Conservation (phyloP, 1,140 invertebrate genomes). For the Calliphora vicina region DNA sequence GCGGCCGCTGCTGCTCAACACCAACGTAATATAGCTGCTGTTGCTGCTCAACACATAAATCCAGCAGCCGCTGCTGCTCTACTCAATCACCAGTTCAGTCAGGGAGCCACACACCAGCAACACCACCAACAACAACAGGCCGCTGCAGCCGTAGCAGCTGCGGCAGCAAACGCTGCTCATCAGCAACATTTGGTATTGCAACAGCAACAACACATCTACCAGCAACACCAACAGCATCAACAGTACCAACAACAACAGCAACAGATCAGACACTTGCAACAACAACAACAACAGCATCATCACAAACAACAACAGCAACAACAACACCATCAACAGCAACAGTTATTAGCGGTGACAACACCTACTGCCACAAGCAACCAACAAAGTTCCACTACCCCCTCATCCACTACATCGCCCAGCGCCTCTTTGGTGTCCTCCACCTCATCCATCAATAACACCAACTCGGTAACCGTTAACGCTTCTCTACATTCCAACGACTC, state of each 20-base stretch:
- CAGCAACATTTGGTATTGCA: constrained; percentile 46
- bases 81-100: constrained; percentile 50
- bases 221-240: constrained; percentile 46
- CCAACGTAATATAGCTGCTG: constrained; percentile 48
- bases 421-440: constrained; percentile 27
- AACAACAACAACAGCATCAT: constrained; percentile 43
- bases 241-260: constrained; percentile 45
- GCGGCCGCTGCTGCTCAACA: constrained; percentile 42
- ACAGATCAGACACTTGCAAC: constrained; percentile 42
- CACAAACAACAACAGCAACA: constrained; percentile 43
- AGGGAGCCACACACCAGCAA: constrained; percentile 40
- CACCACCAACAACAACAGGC: constrained; percentile 43
- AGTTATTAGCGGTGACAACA: constrained; percentile 35
- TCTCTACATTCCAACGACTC: constrained; percentile 50
- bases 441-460: background rate
- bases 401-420: constrained; percentile 4
- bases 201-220: constrained; percentile 40
- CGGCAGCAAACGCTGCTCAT: constrained; percentile 48
- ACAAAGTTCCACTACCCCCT: constrained; percentile 19
- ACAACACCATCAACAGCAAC: constrained; percentile 37
- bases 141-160: constrained; percentile 46
- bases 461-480: constrained; percentile 23
- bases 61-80: constrained; percentile 48
- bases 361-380: constrained; percentile 30
- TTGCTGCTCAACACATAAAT: constrained; percentile 46